Conservation (phyloP, 2,888 invertebrate genomes). For the Eupithecia inturbata region DNA sequence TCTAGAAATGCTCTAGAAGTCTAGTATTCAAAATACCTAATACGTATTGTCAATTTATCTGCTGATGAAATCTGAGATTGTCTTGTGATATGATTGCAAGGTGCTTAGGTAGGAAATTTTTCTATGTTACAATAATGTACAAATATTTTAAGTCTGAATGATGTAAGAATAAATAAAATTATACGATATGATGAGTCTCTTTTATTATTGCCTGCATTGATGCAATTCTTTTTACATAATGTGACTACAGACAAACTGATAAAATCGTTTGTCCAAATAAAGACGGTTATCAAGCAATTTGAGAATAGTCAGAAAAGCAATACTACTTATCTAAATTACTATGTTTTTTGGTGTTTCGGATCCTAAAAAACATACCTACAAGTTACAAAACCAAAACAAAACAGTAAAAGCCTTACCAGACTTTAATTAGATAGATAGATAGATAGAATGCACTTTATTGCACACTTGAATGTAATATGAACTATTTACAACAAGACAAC, state of each 20-base stretch:
- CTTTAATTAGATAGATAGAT: too few relatives aligned
- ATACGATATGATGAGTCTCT: background rate
- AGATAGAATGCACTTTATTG: too few relatives aligned
- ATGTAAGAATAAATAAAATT: slow-evolving; percentile 4
- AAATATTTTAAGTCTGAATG: slow-evolving; percentile 7
- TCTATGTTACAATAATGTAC: background rate
- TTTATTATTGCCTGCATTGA: background rate
- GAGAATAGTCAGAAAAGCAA: background rate
- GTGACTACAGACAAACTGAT: background rate
- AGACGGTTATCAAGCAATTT: background rate
- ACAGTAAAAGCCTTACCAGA: too few relatives aligned
- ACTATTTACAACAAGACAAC: too few relatives aligned
- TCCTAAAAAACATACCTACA: too few relatives aligned
- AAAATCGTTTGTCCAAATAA: background rate
- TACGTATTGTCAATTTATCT: background rate
- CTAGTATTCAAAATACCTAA: background rate
- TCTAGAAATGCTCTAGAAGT: too few relatives aligned
- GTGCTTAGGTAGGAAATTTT: background rate
- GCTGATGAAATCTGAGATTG: background rate
- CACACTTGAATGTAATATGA: too few relatives aligned
- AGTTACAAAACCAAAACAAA: too few relatives aligned
- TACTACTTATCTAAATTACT: background rate
- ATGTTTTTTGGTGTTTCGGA: background rate
- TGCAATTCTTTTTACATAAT: background rate
- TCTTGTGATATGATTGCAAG: background rate